Base-by-base conservation (phyloP, 1,140 invertebrate genomes). In the Dreissena rostriformis region DNA sequence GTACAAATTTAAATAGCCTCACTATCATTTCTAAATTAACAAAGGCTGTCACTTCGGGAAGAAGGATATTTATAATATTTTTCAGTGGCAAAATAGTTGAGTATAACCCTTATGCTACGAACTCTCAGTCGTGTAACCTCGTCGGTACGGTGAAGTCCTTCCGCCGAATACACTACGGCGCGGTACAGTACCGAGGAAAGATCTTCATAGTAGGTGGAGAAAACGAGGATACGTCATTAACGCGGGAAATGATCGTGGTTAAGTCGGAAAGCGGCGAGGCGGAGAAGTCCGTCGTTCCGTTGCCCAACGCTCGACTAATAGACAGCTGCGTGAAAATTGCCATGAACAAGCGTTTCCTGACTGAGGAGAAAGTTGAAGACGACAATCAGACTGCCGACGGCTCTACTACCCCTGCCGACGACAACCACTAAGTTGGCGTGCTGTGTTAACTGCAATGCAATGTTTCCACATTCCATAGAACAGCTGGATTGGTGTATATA, bases 271-370 rank as follows among this genome's bases (percentile, higher is more conserved):
- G 82, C 55, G 87, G 85, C 15, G 82, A 86, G 29, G 88, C 86
- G 72, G 87, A 85, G 55, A 89, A 88, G 75, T 65, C 91, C 22
- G 76, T 74, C 11, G 90, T 90, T 19, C 88, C 86, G 24, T 82
- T 91, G 19, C 90, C 90, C 10, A 87, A 88, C n/a, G 85, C 91
- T 39, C 74, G 91, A 68, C 83, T 91, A 11, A 86, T 91, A 52
- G 91, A 91, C 68, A 90, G 91, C 76, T 91, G 90, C 76, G 90
- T 90, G 39, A 91, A 91, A 68, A 89, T 89, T 57, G 86, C 87
- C 22, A 87, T 91, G 22, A 88, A 90, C 51, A 91, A 88, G 57
- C 90, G 88, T 55, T 91, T 90, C 76, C 79, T 91, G 19, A 73
- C 53, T 10, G 75, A 77, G 14, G 82, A 84, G 61, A 78, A 68